Base-by-base conservation (phyloP, 1,140 invertebrate species). In the Harpegnathos saltator region DNA sequence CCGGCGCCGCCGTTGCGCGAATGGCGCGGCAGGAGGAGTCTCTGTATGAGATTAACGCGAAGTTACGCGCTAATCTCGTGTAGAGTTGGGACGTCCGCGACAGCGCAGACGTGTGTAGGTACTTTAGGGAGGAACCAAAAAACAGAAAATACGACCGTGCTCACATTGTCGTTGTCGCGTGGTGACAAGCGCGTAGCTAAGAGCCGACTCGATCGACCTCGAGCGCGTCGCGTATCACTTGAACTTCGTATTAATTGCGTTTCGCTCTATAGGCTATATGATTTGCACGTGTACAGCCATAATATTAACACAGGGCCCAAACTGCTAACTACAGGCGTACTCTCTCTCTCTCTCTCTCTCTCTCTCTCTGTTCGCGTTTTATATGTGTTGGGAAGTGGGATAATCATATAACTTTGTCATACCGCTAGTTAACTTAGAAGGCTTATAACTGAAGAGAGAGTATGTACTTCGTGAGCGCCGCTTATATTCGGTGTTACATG, bases 341-440 rank as follows among this genome's bases (percentile, higher is more conserved):
- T 78, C 50, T 44, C 38, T 78, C 29, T n/a, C n/a, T n/a, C n/a
- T n/a, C n/a, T n/a, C n/a, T n/a, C n/a, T n/a, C n/a, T n/a, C n/a
- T n/a, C n/a, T n/a, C 33, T 78, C 38, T 69, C 50, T 26, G 59
- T 22, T n/a, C 69, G 29, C 22, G 26, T 63, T 68, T 78, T 78
- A 68, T 19, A 56, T 56, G 33, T n/a, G 22, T 69, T 78, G 58
- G 33, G 17, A 69, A 68, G 22, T 68, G 24, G 50, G 63, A 56
- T 78, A 68, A 78, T 78, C 75, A 69, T 44, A 54, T 69, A 78
- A 78, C 63, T 78, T 78, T 68, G 75, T 78, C 75, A 78, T 56
- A 56, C 63, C 19, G 22, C 22, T 56, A 56, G 63, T 78, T 78
- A 69, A 78, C 75, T 78, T 78, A 38, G 62, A 78, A 78, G 24